Base-by-base conservation (phyloP, 1,140 invertebrate species). In the Apis laboriosa region DNA sequence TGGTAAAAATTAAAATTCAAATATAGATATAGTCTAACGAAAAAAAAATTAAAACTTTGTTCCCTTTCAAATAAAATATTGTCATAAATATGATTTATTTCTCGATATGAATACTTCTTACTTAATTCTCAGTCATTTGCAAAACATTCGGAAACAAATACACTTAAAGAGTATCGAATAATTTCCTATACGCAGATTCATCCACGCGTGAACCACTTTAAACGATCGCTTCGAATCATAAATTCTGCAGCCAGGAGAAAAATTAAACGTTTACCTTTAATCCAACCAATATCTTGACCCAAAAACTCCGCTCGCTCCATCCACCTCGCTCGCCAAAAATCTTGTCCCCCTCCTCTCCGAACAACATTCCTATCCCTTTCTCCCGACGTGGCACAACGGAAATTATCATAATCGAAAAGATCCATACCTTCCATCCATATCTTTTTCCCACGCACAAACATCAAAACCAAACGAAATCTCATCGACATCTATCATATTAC, bases 331-430 rank as follows among this genome's bases (percentile, higher is more conserved):
- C 19, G 12, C n/a, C 13, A n/a, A 75, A 49, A 43, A 43, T 43
- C 34, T 43, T 43, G 34, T 63, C 7, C 56, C 34, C 34, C 34
- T 21, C 15, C 15, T 49, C 8, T 19, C 12, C 13, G 21, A 73
- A 43, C 7, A 12, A 75, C 58, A 63, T 60, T 55, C 24, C 9
- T 74, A 21, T 2, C 49, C 13, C 28, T 1, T 75, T 28, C n/a
- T 58, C 19, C 28, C 2, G 24, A 24, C 24, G 24, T 34, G 1
- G 8, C 2, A 17, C 28, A 17, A 19, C 15, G 17, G 17, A 28
- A 60, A 74, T 74, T 74, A 74, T 1, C 72, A 74, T 74, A 74
- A 76, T 53, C 74, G 64, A 76, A 63, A 17, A 76, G 64, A 28
- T 15, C 55, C 9, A 2, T 56, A 28, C 12, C 1, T 11, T 17